Conservation (phyloP, 2,797 vertebrate genomes). For the Acipenser transmontanus region DNA sequence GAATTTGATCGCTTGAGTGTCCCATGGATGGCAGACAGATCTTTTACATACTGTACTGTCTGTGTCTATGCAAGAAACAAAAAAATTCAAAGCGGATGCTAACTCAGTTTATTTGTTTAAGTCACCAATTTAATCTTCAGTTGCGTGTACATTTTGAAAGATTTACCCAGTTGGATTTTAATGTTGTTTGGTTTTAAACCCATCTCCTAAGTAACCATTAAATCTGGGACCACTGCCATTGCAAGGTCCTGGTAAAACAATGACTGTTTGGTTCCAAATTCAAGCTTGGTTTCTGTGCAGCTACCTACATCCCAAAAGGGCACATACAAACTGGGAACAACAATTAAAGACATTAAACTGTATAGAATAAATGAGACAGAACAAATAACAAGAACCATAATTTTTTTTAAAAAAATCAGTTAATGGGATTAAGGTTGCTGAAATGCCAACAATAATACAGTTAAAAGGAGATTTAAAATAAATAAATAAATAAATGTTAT, state of each 20-base stretch:
- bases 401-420: too few species aligned
- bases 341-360: slow-evolving; percentile 18
- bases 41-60: too few species aligned
- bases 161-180: slow-evolving; percentile 32
- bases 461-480: too few species aligned
- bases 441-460: too few species aligned
- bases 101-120: not conserved
- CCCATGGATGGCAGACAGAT: too few species aligned
- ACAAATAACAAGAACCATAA: slow-evolving; percentile 20
- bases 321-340: slow-evolving; percentile 15
- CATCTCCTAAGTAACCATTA: slow-evolving; percentile 55
- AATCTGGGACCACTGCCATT: slow-evolving; percentile 58
- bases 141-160: not conserved
- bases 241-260: slow-evolving; percentile 56
- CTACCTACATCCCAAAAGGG: slow-evolving; percentile 21
- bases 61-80: not conserved
- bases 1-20: too few species aligned
- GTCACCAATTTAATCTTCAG: not conserved
- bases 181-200: slow-evolving; percentile 43
- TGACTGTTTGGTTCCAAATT: slow-evolving; percentile 48
- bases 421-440: too few species aligned
- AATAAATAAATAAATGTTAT: too few species aligned
- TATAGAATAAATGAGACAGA: slow-evolving; percentile 7
- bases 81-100: not conserved
- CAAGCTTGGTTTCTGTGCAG: slow-evolving; percentile 22